Evolutionary conservation across 2,113 vertebrate species (phyloP), one percentile per base, ranked within the genome.

Genomic region (mouse (Mus musculus)): DNA sequence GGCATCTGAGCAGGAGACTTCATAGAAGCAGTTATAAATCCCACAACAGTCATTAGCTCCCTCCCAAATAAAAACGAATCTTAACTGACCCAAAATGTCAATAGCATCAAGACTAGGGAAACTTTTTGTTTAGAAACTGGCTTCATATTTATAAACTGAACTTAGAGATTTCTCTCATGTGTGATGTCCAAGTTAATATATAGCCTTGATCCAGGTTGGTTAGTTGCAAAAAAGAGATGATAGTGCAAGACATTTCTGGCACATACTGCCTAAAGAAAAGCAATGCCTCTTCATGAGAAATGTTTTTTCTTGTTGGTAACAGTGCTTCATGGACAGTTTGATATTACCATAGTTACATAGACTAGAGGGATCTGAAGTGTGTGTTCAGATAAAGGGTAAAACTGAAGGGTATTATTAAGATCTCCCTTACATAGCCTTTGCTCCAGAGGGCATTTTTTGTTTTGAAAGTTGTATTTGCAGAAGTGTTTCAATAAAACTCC

Each of bases 301-400:
- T 3, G 0, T 28, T 65, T 65, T 86, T 42, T n/a, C 10, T 85
- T 85, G 16, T 39, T 82, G 11, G 16, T 78, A 49, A 86, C 36
- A 72, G 9, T 75, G 10, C 52, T 61, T 19, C 69, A 7, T 87
- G n/a, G 80, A 33, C 49, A 67, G 2, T 14, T 86, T 72, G 46
- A 67, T 56, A 86, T 88, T 39, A 71, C 8, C 10, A 59, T 28
- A 90, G 28, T 63, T 49, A 46, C 16, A 84, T 4, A 93, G 42
- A 69, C 26, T 19, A 69, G 11, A 16, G 71, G 24, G 4, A 4
- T 89, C 10, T 3, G 24, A 84, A 59, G 33, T 13, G 3, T 77
- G 20, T 92, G 88, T 76, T 20, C 61, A 54, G 85, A 59, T n/a
- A 63, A 93, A 91, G 13, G 39, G 78, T 77, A 82, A 77, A 92